Conservation (phyloP, 1,140 invertebrate genomes). For the Macrotrachela quadricornifera region DNA sequence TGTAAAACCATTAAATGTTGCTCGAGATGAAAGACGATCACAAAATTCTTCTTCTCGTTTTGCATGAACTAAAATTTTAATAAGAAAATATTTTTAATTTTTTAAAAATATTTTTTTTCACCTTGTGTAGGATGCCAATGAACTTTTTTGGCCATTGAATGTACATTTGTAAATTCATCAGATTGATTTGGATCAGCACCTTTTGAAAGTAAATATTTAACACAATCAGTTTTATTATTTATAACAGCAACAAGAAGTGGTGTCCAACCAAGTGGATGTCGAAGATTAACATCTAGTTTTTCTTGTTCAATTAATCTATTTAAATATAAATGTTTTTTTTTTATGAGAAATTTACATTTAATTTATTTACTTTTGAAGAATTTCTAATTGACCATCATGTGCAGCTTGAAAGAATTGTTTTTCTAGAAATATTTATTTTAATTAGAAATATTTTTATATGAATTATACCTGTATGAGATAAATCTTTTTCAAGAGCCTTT, state of each 20-base stretch:
- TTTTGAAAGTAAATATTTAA: conserved; percentile 44
- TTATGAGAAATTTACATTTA: no score
- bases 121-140: conserved; percentile 38
- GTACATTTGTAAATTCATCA: conserved; percentile 54
- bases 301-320: no score
- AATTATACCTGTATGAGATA: no score
- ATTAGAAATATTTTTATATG: no score
- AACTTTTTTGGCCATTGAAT: conserved; percentile 28
- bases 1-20: conserved; percentile 58
- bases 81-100: conserved; percentile 2
- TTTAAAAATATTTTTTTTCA: conserved; percentile 15
- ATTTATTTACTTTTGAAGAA: no score
- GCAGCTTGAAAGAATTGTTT: no score
- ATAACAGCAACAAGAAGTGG: conserved; percentile 58
- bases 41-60: conserved; percentile 57
- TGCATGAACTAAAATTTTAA: conserved; percentile 40
- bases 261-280: conserved; percentile 51
- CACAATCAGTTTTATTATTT: conserved; percentile 39
- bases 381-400: no score
- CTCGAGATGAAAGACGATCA: conserved; percentile 45
- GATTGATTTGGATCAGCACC: conserved; percentile 56
- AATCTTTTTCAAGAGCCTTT: no score
- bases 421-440: no score
- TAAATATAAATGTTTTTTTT: no score
- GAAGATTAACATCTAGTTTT: conserved; percentile 18